Evolutionary conservation across 2,113 vertebrate species (phyloP).

Genomic region (Synchiropus splendidus): DNA sequence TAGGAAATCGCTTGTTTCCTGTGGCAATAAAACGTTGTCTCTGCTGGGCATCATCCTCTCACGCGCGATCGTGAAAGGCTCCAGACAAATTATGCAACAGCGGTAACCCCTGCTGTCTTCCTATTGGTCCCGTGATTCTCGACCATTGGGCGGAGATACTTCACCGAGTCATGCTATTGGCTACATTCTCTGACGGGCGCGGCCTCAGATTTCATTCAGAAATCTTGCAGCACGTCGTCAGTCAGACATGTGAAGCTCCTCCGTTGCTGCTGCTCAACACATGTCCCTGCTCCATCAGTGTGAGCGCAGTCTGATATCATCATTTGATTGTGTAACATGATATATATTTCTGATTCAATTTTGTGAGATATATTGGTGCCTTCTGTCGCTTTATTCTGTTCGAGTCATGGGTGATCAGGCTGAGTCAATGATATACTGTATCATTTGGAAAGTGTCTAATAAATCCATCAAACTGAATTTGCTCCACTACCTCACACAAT

Average conservation of each 20-base stretch:
- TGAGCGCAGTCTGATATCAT: background rate
- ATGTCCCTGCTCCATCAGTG: conserved; percentile 9
- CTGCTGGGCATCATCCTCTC: background rate
- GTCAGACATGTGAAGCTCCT: conserved; percentile 30
- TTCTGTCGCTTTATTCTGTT: too few species aligned
- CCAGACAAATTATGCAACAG: conserved; percentile 57
- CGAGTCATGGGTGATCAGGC: too few species aligned
- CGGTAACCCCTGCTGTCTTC: background rate
- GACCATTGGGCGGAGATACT: conserved; percentile 13
- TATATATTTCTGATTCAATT: too few species aligned
- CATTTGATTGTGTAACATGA: too few species aligned
- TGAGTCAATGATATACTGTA: too few species aligned
- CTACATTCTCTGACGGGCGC: conserved; percentile 12
- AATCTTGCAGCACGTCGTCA: conserved; percentile 38
- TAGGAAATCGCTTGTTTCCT: too few species aligned
- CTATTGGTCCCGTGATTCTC: conserved; percentile 38
- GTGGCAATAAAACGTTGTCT: background rate
- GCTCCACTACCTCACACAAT: too few species aligned
- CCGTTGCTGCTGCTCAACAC: conserved; percentile 14
- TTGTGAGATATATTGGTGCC: too few species aligned
- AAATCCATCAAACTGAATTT: too few species aligned
- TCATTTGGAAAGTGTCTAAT: too few species aligned
- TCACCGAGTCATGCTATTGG: conserved; percentile 21
- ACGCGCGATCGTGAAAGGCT: conserved; percentile 48
- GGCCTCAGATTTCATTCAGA: conserved; percentile 62